Evolutionary conservation across 1,140 invertebrate genomes (phyloP), one percentile per base, ranked within the genome.

Genomic region (Papilio polyxenes): DNA sequence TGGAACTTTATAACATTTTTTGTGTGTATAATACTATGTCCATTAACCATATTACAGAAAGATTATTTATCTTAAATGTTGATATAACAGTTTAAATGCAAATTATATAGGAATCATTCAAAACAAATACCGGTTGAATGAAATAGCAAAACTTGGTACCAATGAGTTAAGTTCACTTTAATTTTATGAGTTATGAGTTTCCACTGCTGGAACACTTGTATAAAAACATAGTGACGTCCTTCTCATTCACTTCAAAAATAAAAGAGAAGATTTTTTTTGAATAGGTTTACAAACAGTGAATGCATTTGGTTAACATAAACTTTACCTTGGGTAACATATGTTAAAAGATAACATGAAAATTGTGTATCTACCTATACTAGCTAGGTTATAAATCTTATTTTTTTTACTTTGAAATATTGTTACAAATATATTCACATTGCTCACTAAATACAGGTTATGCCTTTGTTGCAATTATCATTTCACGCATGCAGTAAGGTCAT

Each of bases 391-490:
- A 15, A 53, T 31, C 3, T 2, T 72, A 13, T 40, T 31, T 72
- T 72, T 72, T 72, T 72, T 6, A 40, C 20, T 13, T 65, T 11
- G 11, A 13, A 65, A 31, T 17, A 17, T 56, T 23, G 62, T 65
- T 72, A 72, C 13, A 37, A 4, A 31, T 3, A 65, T 10, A 31
- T 65, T 23, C 62, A 65, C 62, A 65, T 37, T 65, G 23, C 62
- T 31, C 9, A 65, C 23, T 31, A 31, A 65, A 23, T 62, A 72
- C 23, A 72, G 65, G 65, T 72, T 37, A 72, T 72, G 65, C 23
- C 65, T 72, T 72, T 72, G 65, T 72, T 72, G 23, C 65, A 20
- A 31, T 31, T 37, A 72, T 72, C 10, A 72, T 72, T 72, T 72
- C 31, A 72, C 17, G 31, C 6, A 65, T 65, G 20, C 31, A 72